These are phyloP conservation scores for Melanostoma mellinum DNA, from an alignment of 2,888 invertebrate species.

Conservation along the genomic window DNA sequence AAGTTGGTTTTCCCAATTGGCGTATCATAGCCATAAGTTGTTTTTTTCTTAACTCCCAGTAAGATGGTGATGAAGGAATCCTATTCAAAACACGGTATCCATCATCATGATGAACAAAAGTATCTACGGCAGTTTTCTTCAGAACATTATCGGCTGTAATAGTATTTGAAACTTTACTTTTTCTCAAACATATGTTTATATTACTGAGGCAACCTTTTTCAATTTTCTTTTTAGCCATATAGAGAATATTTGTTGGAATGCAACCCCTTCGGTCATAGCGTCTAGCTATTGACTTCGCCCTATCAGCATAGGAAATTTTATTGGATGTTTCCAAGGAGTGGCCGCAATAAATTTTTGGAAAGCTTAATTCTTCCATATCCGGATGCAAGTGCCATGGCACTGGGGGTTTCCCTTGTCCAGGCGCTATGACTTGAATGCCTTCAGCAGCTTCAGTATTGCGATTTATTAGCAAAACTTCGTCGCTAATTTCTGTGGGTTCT, in stretches of 20 bases:
- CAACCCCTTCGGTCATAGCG: conserved; percentile 19
- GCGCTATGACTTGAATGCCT: conserved; percentile 72
- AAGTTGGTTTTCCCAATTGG: conserved; percentile 6
- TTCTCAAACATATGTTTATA: conserved; percentile 6
- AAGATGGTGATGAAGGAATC: neutral
- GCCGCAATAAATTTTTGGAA: conserved; percentile 74
- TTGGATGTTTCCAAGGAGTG: conserved; percentile 12
- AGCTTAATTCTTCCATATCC: conserved; percentile 74
- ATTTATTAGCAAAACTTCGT: neutral
- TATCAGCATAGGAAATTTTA: conserved; percentile 4
- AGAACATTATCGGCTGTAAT: conserved; percentile 8
- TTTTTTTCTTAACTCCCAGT: conserved; percentile 4
- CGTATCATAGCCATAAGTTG: conserved; percentile 3
- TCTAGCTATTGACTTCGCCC: conserved; percentile 15
- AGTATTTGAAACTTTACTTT: neutral
- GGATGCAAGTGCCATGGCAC: conserved; percentile 73
- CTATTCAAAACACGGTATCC: neutral
- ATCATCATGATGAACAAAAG: neutral
- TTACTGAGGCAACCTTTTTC: neutral
- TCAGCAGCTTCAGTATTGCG: neutral
- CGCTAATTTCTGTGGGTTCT: neutral
- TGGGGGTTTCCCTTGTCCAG: conserved; percentile 74
- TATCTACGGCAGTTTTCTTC: neutral
- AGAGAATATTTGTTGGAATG: neutral
- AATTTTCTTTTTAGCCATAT: conserved; percentile 6